Base-by-base conservation (phyloP, 2,113 vertebrate genomes). In the Martes martes region DNA sequence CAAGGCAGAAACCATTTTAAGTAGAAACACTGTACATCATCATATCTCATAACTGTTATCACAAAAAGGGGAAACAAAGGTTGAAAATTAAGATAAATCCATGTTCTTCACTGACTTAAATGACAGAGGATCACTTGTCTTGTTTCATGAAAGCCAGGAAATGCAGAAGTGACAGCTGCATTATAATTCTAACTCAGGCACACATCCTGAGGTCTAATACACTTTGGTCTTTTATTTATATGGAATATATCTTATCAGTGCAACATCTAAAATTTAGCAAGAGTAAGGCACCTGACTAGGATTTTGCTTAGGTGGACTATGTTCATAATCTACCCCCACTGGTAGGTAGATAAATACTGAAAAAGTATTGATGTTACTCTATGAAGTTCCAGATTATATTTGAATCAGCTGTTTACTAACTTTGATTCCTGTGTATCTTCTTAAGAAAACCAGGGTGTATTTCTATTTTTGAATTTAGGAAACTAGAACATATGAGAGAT, bases 1-100 rank as follows among this genome's bases (percentile, higher is more conserved):
- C 93, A 98, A 98, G 98, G 94, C 98, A 98, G 96, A 98, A 98
- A 98, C 98, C 93, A 98, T 99, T 98, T 96, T 96, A 98, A 98
- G 98, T 91, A 97, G 98, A 97, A 98, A 97, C n/a, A 97, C 59
- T 98, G 93, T 97, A 92, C 80, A 96, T 93, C 94, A 96, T 92
- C 93, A 28, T 88, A 96, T 98, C 97, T 97, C 98, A 98, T 97
- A 98, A 98, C 96, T 97, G 85, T 94, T 98, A 98, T 96, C 45
- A 98, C 97, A 98, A 98, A 98, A 98, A 98, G 89, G 93, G 97
- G 23, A 21, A 87, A 98, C 84, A 97, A 98, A 98, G 95, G 94
- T 97, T 81, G 76, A 98, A 97, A 97, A 98, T 98, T 96, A 97
- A 99, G 96, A 98, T 97, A 96, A 98, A 97, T 97, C 87, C 85